Evolutionary conservation across 2,888 invertebrate species (phyloP).

Genomic region (Ophraella communa): DNA sequence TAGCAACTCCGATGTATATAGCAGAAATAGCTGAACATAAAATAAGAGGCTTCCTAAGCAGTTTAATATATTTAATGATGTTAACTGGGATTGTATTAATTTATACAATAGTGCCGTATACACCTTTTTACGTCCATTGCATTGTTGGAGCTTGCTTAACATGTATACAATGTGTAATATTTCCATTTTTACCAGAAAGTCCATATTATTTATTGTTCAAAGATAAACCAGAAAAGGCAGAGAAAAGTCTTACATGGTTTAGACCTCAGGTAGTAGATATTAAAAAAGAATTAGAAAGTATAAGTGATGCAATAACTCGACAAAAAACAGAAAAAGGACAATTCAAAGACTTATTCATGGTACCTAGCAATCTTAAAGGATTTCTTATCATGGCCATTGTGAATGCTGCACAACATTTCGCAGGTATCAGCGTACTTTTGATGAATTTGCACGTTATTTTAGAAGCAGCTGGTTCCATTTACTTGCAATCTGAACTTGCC

Average conservation of each 20-base stretch:
- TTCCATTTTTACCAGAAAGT: conserved; percentile 51
- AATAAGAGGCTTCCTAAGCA: conserved; percentile 55
- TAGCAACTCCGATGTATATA: conserved; percentile 58
- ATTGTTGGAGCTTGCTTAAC: conserved; percentile 50
- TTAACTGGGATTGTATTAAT: conserved; percentile 55
- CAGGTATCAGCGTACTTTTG: conserved; percentile 56
- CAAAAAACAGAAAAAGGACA: conserved; percentile 54
- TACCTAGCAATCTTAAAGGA: conserved; percentile 56
- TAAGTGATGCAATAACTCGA: conserved; percentile 51
- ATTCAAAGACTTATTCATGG: conserved; percentile 52
- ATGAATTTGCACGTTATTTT: conserved; percentile 58
- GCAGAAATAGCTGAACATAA: conserved; percentile 58
- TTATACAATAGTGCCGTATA: conserved; percentile 51
- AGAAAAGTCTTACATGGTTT: conserved; percentile 48
- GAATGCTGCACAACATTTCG: conserved; percentile 56
- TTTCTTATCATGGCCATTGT: conserved; percentile 55
- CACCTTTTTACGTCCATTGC: conserved; percentile 46
- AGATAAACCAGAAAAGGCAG: conserved; percentile 51
- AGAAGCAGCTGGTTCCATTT: conserved; percentile 52
- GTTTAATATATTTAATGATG: conserved; percentile 57
- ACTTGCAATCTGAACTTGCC: conserved; percentile 47
- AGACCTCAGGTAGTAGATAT: conserved; percentile 47
- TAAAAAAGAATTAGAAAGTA: conserved; percentile 55
- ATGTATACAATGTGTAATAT: conserved; percentile 50
- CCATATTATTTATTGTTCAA: conserved; percentile 56